Percentiles rank a stretch among this genome's conserved stretches.
phyloP scores from a whole-genome alignment of 2,113 vertebrate species.

The Neotoma lepida region DNA sequence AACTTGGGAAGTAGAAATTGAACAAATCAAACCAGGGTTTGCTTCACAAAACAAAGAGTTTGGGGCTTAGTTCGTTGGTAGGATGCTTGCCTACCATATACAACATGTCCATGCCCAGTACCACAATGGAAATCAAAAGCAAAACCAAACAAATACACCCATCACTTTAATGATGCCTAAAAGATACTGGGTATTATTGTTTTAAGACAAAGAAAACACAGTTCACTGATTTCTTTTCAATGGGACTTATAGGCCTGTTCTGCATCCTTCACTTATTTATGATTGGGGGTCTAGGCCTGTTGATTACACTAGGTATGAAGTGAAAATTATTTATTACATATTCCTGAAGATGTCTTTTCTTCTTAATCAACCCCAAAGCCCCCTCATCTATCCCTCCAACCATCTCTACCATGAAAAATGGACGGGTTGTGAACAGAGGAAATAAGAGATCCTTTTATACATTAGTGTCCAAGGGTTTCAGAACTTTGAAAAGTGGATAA shows the following conservation, averaged over 20 bases:
- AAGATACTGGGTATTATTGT: background rate
- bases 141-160: background rate
- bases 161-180: background rate
- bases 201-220: background rate
- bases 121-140: background rate
- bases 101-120: background rate
- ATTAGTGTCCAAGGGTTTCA: background rate
- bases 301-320: background rate
- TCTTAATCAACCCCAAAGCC: background rate
- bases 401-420: background rate
- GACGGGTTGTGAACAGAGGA: background rate
- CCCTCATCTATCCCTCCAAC: background rate
- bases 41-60: background rate
- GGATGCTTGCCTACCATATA: background rate
- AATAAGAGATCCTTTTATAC: fast-evolving
- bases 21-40: background rate
- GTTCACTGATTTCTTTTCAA: background rate
- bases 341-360: background rate
- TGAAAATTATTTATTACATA: background rate
- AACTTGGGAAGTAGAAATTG: too few relatives aligned
- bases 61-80: background rate
- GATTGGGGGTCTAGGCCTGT: background rate
- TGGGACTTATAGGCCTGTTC: background rate
- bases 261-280: background rate
- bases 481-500: background rate